These are phyloP conservation scores for Arothron firmamentum DNA, from an alignment of 2,113 vertebrate species.

Conservation along the genomic window DNA sequence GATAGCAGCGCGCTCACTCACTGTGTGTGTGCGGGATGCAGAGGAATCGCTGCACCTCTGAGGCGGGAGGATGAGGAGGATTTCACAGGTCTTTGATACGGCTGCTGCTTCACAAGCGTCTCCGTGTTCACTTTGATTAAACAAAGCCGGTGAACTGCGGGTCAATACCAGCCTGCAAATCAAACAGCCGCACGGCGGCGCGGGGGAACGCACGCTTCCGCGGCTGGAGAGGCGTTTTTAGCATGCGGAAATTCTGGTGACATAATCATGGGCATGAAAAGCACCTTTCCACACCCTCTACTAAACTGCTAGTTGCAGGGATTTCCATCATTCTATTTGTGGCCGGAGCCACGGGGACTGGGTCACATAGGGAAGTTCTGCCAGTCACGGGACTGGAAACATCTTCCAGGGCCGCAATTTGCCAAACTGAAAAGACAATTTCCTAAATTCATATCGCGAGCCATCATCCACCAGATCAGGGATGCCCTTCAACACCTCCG, in stretches of 20 bases:
- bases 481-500: no score
- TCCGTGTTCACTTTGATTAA: slow-evolving; percentile 59
- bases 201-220: slow-evolving; percentile 13
- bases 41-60: slow-evolving; percentile 29
- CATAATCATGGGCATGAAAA: slow-evolving; percentile 31
- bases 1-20: slow-evolving; percentile 50
- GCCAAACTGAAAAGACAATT: no score
- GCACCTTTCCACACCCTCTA: slow-evolving; percentile 17
- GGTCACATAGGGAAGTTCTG: no score
- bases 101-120: slow-evolving; percentile 40
- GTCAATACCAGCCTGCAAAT: slow-evolving; percentile 55
- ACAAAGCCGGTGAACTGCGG: slow-evolving; percentile 45
- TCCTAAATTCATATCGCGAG: no score
- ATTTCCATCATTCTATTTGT: slow-evolving; percentile 10
- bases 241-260: slow-evolving; percentile 18
- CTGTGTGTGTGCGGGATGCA: slow-evolving; percentile 19
- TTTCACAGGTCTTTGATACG: slow-evolving; percentile 50
- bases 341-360: neutral
- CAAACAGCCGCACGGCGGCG: slow-evolving; percentile 22
- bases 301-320: slow-evolving; percentile 18
- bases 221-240: neutral
- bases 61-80: slow-evolving; percentile 25
- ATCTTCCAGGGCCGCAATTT: no score
- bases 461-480: no score
- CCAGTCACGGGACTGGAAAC: no score